Evolutionary conservation across 2,888 invertebrate genomes (phyloP).

Genomic region (Thyatira batis): DNA sequence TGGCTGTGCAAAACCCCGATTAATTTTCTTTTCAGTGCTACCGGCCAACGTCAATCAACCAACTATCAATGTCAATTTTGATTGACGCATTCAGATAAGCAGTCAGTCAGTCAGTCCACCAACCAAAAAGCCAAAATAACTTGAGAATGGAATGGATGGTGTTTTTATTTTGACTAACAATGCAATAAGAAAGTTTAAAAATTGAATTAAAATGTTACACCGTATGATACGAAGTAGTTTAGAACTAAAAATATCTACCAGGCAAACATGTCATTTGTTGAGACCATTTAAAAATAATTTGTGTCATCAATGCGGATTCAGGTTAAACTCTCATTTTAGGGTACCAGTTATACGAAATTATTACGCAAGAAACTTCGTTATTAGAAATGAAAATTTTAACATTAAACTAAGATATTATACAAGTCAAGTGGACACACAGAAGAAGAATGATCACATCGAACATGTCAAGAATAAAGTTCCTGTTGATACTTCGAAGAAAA

Average conservation of each 20-base stretch:
- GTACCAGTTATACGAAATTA: conserved; percentile 54
- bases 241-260: conserved; percentile 59
- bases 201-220: conserved; percentile 62
- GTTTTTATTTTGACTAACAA: conserved; percentile 31
- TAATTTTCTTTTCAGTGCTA: too few species aligned
- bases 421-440: conserved; percentile 66
- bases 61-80: too few species aligned
- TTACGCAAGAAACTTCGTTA: conserved; percentile 58
- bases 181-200: conserved; percentile 26
- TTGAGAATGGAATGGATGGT: neutral
- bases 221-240: conserved; percentile 60
- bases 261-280: conserved; percentile 52
- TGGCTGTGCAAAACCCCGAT: too few species aligned
- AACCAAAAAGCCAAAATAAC: too few species aligned
- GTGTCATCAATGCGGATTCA: conserved; percentile 67
- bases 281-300: conserved; percentile 44
- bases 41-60: too few species aligned
- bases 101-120: neutral
- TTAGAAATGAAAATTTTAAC: conserved; percentile 51
- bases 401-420: conserved; percentile 58
- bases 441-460: conserved; percentile 55
- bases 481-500: conserved; percentile 59
- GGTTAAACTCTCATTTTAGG: conserved; percentile 65
- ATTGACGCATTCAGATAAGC: neutral
- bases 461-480: conserved; percentile 47